A percentile compares a stretch with the other conserved stretches of the same genome.
Evolutionary conservation across 2,113 vertebrate species (phyloP).

Genomic region (Colossoma macropomum): DNA sequence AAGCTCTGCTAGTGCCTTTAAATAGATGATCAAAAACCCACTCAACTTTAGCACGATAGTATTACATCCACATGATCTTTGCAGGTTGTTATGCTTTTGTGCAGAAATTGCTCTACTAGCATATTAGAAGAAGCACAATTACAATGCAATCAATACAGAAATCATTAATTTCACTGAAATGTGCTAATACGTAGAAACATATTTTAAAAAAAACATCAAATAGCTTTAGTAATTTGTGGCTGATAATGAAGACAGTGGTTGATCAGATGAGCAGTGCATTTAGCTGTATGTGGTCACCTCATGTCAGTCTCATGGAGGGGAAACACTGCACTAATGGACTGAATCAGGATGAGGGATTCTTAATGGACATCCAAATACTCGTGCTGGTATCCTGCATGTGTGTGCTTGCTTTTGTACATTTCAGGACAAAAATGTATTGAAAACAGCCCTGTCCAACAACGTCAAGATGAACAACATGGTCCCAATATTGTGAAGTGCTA

Average conservation of each 20-base stretch:
- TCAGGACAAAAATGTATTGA: background rate
- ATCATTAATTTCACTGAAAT: background rate
- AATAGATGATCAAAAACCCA: background rate
- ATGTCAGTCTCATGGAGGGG: constrained; percentile 51
- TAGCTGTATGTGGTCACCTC: constrained; percentile 55
- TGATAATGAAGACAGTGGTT: background rate
- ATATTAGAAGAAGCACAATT: background rate
- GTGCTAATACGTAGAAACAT: background rate
- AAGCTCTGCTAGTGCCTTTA: constrained; percentile 23
- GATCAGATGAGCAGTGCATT: constrained; percentile 21
- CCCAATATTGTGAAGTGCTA: no score
- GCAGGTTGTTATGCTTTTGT: background rate
- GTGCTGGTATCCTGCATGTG: constrained; percentile 48
- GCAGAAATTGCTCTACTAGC: background rate
- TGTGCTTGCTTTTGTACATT: constrained; percentile 5
- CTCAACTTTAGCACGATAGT: constrained; percentile 11
- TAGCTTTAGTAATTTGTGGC: background rate
- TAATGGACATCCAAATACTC: constrained; percentile 64
- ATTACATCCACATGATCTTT: background rate
- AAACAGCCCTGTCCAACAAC: no score
- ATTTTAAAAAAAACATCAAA: background rate
- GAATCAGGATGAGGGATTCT: constrained; percentile 64
- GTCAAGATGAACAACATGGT: no score
- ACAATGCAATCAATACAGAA: background rate
- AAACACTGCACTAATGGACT: constrained; percentile 60